Conservation (phyloP, 2,888 invertebrate genomes). For the Nymphalis polychloros region DNA sequence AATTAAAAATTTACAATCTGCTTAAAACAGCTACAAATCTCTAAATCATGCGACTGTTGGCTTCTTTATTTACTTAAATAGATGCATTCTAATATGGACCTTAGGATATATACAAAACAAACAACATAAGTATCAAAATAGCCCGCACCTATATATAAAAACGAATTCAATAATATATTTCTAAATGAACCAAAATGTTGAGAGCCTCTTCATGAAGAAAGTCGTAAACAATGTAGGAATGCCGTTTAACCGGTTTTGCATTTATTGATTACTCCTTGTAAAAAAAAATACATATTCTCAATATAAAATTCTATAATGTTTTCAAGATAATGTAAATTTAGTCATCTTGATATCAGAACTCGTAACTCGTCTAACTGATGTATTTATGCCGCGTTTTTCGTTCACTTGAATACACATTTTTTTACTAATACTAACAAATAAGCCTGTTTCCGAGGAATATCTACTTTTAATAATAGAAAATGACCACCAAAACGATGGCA, state of each 20-base stretch:
- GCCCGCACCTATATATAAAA: neutral
- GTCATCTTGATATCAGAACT: constrained; percentile 7
- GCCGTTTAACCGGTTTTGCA: constrained; percentile 45
- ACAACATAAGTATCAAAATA: neutral
- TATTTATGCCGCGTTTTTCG: neutral
- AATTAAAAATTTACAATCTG: neutral
- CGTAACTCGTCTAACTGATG: neutral
- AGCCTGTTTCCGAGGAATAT: no score
- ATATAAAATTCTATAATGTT: constrained; percentile 4
- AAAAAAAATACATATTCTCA: constrained; percentile 9
- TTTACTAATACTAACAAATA: no score
- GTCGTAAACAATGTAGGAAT: constrained; percentile 39
- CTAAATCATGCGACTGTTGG: no score
- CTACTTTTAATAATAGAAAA: no score
- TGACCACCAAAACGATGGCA: no score
- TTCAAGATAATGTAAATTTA: constrained; percentile 6
- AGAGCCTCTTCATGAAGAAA: constrained; percentile 32
- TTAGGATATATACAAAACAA: neutral
- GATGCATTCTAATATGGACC: neutral
- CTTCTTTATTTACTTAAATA: neutral
- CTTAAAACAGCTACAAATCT: no score
- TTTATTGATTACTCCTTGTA: constrained; percentile 43
- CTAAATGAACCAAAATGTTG: constrained; percentile 19
- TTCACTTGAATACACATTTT: no score
- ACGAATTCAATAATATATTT: constrained; percentile 25